Conservation (phyloP, 2,888 invertebrate genomes). For the Coleophora flavipennella region DNA sequence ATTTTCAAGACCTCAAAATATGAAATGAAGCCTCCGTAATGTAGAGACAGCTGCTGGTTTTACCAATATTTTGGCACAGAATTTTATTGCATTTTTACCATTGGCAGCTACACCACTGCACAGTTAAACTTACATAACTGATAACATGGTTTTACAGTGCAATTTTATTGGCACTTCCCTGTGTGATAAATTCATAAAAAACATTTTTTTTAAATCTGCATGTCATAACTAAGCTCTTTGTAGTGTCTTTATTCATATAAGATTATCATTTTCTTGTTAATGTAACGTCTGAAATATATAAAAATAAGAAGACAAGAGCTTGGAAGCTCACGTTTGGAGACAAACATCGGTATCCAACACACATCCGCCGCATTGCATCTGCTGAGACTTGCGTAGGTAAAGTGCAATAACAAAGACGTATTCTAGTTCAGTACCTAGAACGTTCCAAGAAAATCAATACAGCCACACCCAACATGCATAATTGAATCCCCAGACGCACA, state of each 20-base stretch:
- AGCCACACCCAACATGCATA: conserved; percentile 72
- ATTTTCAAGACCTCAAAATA: no score
- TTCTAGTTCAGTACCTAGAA: conserved; percentile 65
- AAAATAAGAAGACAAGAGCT: neutral
- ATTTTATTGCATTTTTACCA: conserved; percentile 15
- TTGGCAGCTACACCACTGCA: conserved; percentile 34
- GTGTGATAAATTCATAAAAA: conserved; percentile 2
- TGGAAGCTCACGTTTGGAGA: conserved; percentile 10
- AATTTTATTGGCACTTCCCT: conserved; percentile 39
- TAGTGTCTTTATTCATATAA: no score
- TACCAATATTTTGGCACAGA: conserved; percentile 16
- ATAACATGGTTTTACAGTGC: conserved; percentile 54
- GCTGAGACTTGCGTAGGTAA: conserved; percentile 38
- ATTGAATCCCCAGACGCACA: conserved; percentile 43
- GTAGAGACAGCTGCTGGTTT: no score
- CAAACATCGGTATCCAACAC: conserved; percentile 27
- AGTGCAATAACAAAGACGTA: conserved; percentile 61
- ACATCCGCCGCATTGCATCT: conserved; percentile 42
- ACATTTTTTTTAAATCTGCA: conserved; percentile 9
- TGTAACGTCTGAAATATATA: no score
- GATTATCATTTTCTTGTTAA: no score
- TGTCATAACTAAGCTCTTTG: conserved; percentile 1
- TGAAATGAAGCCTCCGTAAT: no score
- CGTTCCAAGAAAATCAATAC: conserved; percentile 72
- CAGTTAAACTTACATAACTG: conserved; percentile 54